phyloP scores from a whole-genome alignment of 2,888 invertebrate species.

The Mechanitis mazaeus region DNA sequence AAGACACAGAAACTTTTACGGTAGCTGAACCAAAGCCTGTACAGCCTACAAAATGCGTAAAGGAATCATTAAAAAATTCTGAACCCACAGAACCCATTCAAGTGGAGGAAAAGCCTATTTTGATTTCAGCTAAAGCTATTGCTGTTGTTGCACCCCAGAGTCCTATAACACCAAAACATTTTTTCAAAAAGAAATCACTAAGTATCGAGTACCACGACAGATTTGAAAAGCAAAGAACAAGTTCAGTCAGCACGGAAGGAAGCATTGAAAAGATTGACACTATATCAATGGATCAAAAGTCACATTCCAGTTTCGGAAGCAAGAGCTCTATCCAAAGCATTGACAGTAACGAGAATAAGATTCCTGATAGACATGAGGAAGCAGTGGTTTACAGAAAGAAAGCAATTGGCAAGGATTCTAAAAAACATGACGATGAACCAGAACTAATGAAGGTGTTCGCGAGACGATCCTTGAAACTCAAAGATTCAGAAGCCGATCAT shows the following conservation, averaged over 20 bases:
- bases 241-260: constrained; percentile 63
- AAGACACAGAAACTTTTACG: constrained; percentile 48
- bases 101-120: constrained; percentile 41
- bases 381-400: constrained; percentile 77
- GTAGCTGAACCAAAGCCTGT: constrained; percentile 42
- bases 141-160: constrained; percentile 47
- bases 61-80: constrained; percentile 46
- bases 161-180: constrained; percentile 65
- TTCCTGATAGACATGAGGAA: constrained; percentile 63
- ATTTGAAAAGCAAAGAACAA: constrained; percentile 58
- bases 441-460: constrained; percentile 90
- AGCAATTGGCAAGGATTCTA: constrained; percentile 61
- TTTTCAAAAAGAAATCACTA: constrained; percentile 73
- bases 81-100: constrained; percentile 44
- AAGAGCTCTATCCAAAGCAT: constrained; percentile 70
- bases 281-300: constrained; percentile 67
- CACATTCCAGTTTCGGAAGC: constrained; percentile 70
- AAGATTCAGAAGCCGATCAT: constrained; percentile 80
- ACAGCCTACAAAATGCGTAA: constrained; percentile 40
- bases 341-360: constrained; percentile 63
- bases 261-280: constrained; percentile 67
- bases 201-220: constrained; percentile 74
- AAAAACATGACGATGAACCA: constrained; percentile 82
- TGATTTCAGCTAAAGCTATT: constrained; percentile 15
- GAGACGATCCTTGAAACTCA: constrained; percentile 86